Conservation (phyloP, 2,113 vertebrate species). For the Daphoenositta chrysoptera region DNA sequence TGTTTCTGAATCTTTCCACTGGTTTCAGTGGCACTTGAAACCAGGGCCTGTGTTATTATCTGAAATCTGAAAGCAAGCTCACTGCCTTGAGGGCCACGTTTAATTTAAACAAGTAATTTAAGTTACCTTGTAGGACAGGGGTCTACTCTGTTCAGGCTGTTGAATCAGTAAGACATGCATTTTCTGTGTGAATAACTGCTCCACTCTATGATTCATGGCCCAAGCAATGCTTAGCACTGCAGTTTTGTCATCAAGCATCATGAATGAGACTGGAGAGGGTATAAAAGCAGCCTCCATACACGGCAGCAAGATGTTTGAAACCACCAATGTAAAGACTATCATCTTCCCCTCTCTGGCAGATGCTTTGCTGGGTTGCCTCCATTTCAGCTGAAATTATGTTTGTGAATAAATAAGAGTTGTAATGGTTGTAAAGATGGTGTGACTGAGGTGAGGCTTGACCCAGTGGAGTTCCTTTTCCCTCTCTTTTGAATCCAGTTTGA, state of each 20-base stretch:
- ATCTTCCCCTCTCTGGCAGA: background rate
- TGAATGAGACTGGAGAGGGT: background rate
- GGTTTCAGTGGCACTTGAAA: background rate
- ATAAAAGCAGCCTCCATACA: background rate
- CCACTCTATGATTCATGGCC: background rate
- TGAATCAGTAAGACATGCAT: background rate
- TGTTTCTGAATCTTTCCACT: background rate
- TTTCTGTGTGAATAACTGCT: background rate
- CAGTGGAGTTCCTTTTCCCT: background rate
- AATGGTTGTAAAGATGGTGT: background rate
- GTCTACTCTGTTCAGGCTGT: background rate
- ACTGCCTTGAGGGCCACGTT: background rate
- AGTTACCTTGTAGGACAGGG: background rate
- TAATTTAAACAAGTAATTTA: background rate
- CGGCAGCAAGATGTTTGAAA: background rate
- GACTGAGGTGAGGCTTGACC: background rate
- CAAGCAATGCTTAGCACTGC: background rate
- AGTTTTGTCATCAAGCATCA: background rate
- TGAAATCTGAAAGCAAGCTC: background rate
- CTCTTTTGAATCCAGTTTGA: background rate
- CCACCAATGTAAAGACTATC: background rate
- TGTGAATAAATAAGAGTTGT: background rate
- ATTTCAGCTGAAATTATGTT: background rate
- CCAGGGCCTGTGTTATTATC: background rate
- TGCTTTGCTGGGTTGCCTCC: background rate